Evolutionary conservation across 2,113 vertebrate genomes (phyloP).

Genomic region (Melanerpes formicivorus): DNA sequence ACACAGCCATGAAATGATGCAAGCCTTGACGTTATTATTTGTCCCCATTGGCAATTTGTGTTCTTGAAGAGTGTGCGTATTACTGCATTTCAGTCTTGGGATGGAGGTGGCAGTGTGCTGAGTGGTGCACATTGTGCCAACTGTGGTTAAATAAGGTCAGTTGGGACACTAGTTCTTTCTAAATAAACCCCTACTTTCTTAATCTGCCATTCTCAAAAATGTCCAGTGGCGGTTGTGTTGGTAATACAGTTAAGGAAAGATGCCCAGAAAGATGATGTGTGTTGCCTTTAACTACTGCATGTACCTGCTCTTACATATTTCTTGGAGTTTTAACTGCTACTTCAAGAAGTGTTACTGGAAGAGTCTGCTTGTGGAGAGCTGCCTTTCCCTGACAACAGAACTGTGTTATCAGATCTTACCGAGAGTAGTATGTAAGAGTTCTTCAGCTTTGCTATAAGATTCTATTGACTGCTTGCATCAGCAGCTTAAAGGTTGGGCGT

Average conservation of each 20-base stretch:
- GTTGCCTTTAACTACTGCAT: slow-evolving; percentile 3
- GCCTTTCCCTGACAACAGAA: neutral
- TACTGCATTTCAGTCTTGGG: neutral
- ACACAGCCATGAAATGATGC: slow-evolving; percentile 72
- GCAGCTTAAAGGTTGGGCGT: neutral
- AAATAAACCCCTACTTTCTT: neutral
- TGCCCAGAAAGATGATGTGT: slow-evolving; percentile 28
- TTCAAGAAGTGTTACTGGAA: neutral
- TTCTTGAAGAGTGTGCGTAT: neutral
- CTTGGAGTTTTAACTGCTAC: slow-evolving; percentile 17
- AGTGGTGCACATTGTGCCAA: neutral
- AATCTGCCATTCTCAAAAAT: neutral
- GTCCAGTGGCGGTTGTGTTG: neutral
- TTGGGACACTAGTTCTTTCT: neutral
- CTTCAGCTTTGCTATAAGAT: neutral
- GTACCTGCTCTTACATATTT: neutral
- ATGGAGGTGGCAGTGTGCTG: neutral
- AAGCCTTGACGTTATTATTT: slow-evolving; percentile 64
- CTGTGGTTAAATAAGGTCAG: slow-evolving; percentile 42
- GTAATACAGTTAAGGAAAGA: neutral
- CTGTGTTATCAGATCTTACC: neutral
- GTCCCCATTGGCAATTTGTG: slow-evolving; percentile 27
- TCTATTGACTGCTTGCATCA: neutral
- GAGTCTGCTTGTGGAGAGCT: neutral
- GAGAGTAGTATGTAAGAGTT: neutral